A percentile compares a stretch with the other conserved stretches of the same genome.
Evolutionary conservation across 1,140 invertebrate genomes (phyloP).

Genomic region (Coelopa frigida): DNA sequence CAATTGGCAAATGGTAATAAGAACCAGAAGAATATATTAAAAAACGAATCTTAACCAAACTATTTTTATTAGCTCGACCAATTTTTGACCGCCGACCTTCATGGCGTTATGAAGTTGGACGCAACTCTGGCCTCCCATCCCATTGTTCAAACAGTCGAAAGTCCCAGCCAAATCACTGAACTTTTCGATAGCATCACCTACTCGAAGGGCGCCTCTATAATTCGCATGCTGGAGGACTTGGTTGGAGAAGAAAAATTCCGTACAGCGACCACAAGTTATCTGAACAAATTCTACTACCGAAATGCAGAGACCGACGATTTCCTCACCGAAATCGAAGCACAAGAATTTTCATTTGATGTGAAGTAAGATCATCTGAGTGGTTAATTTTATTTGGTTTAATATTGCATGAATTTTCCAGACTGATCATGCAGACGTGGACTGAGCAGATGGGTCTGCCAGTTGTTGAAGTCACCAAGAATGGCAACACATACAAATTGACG

Average conservation of each 20-base stretch:
- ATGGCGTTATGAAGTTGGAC: conserved; percentile 69
- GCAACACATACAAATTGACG: conserved; percentile 53
- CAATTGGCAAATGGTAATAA: conserved; percentile 79
- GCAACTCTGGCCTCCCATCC: conserved; percentile 78
- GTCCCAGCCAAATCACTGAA: conserved; percentile 84
- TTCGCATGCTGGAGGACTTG: conserved; percentile 85
- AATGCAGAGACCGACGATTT: conserved; percentile 79
- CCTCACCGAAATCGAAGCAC: conserved; percentile 56
- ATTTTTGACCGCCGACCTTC: conserved; percentile 66
- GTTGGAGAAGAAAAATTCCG: conserved; percentile 69
- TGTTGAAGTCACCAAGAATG: conserved; percentile 52
- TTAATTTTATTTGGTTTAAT: background rate
- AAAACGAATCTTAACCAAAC: conserved; percentile 15
- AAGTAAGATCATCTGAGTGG: conserved; percentile 22
- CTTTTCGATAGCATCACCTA: conserved; percentile 92
- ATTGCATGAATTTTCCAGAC: conserved; percentile 30
- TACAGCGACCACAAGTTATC: conserved; percentile 62
- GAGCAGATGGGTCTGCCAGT: conserved; percentile 87
- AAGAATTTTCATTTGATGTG: conserved; percentile 47
- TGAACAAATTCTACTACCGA: conserved; percentile 59
- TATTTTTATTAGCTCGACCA: conserved; percentile 53
- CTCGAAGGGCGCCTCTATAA: conserved; percentile 81
- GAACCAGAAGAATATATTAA: conserved; percentile 23
- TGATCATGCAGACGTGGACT: conserved; percentile 89
- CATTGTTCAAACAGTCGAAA: conserved; percentile 73